Evolutionary conservation across 2,113 vertebrate species (phyloP), one percentile per base, ranked within the genome.

Genomic region (Scomber japonicus): DNA sequence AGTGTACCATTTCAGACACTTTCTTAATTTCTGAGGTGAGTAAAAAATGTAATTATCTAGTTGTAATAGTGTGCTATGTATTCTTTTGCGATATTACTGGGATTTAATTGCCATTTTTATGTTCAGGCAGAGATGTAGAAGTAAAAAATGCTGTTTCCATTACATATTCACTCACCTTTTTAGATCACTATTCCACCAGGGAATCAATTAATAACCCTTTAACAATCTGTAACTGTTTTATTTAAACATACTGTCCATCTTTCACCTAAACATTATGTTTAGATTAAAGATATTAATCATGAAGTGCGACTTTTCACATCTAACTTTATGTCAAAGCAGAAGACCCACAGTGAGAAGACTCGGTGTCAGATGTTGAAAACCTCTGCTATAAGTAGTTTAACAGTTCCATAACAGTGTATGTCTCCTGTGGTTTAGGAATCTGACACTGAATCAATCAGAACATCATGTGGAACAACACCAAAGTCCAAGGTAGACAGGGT

Each of bases 401-500:
- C 53, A 21, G 35, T 40, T 40, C 6, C 9, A 17, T 60, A n/a
- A 59, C 11, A 71, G 31, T 65, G 3, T 14, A 35, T 61, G n/a
- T 80, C 4, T 31, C 81, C 2, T 79, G 7, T 78, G 48, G 4
- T 66, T 19, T 10, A 84, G 81, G 54, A 72, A 13, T 63, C 44
- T 54, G 53, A 66, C n/a, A 45, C 16, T 17, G 68, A 80, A 68
- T 71, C 40, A 11, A 24, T 75, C n/a, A 70, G 9, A 65, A 64
- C 31, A 27, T 27, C 59, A 4, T 1, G 7, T 80, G 30, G 64
- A 83, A 75, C 62, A 48, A 59, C 72, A 57, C 54, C 55, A 64
- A 90, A 78, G 19, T 69, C 3, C 35, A 76, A 66, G 78, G 85
- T 90, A 78, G 24, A 50, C 5, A 31, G 35, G 11, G 40, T 79